Evolutionary conservation across 2,888 invertebrate species (phyloP), one percentile per base, ranked within the genome.

Genomic region (Furcula furcula): DNA sequence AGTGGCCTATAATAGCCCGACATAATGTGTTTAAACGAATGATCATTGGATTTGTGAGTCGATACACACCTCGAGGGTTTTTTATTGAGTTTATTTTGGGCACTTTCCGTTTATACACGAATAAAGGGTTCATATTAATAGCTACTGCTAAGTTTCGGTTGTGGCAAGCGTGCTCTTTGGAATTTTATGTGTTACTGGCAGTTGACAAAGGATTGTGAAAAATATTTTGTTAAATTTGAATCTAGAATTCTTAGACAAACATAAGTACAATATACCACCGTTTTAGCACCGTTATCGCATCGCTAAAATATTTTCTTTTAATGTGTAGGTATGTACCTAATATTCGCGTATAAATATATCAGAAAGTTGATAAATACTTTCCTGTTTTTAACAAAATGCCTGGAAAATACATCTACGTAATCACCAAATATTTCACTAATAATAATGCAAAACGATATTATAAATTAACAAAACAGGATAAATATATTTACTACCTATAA

Each of bases 1-100:
- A 67, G 63, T 64, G 60, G 58, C 46, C 65, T 46, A 48, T 64
- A 64, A 65, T 65, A 52, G 52, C 41, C 42, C 31, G 12, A 40
- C 52, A 40, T 58, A 53, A 57, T 55, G 58, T 50, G 41, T 57
- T 56, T 52, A 56, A 53, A 56, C 58, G 56, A 56, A 57, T 58
- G 54, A 57, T 57, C 55, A 52, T 56, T 49, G 52, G 37, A 41
- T 52, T 40, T 30, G 18, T 13, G 34, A 49, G 44, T 49, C 46
- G 37, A 51, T 57, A 53, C 47, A 46, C 36, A 38, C 34, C 38
- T 33, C 29, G 33, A 39, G 21, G 35, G 37, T 35, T 53, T 38
- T 51, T 56, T 51, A 54, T 57, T 37, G 22, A 34, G 4, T 44
- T 46, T 55, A 52, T 45, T 45, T 57, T 40, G 44, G 39, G 31